These are phyloP conservation scores for Saturnia japonica DNA, from an alignment of 2,888 invertebrate genomes.

Conservation along the genomic window DNA sequence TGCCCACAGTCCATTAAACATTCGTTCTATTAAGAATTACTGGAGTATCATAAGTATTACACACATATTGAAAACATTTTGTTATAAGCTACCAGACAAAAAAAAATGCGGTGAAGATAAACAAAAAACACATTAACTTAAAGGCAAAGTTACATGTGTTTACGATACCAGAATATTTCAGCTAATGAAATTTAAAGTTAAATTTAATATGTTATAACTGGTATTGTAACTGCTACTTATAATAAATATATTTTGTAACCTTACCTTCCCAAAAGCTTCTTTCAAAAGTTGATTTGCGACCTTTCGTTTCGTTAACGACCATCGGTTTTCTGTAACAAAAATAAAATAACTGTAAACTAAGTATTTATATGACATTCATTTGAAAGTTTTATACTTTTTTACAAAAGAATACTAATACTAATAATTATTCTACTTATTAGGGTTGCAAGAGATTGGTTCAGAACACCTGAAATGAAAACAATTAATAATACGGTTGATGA, in stretches of 20 bases:
- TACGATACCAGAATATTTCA: neutral
- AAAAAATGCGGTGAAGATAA: neutral
- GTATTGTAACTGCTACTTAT: too few species aligned
- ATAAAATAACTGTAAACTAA: conserved; percentile 15
- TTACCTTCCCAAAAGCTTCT: conserved; percentile 75
- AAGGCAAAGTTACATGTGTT: neutral
- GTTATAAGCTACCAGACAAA: too few species aligned
- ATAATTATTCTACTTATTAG: neutral
- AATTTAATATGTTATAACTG: too few species aligned
- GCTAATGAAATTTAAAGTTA: neutral
- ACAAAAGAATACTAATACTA: neutral
- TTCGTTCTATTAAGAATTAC: neutral
- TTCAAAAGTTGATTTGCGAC: conserved; percentile 65
- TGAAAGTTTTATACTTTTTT: neutral
- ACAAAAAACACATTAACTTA: neutral
- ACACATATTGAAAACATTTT: too few species aligned
- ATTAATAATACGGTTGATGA: too few species aligned
- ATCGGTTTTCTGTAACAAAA: conserved; percentile 67
- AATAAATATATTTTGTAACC: conserved; percentile 28
- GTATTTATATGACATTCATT: neutral
- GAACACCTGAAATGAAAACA: neutral
- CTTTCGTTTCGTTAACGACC: conserved; percentile 55
- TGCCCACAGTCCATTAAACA: neutral
- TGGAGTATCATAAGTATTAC: neutral
- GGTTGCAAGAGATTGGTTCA: neutral